phyloP scores from a whole-genome alignment of 2,113 vertebrate species.

The Microtus montanus region DNA sequence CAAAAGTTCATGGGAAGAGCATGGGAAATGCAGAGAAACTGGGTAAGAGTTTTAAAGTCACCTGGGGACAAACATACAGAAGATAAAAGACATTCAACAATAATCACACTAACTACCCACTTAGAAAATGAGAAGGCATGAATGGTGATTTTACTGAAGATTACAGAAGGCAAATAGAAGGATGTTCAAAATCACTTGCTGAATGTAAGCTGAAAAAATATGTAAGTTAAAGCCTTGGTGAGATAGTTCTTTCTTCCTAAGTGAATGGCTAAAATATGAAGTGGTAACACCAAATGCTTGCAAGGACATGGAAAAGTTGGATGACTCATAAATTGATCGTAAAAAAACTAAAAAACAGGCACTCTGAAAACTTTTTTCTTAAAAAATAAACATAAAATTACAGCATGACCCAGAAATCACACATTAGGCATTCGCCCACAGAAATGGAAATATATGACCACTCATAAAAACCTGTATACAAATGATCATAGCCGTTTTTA shows the following conservation, averaged over 20 bases:
- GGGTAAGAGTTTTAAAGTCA: not conserved
- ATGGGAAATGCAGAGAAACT: not conserved
- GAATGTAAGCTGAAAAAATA: constrained; percentile 11
- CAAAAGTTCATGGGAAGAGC: not conserved
- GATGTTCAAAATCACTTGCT: not conserved
- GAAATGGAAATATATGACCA: constrained; percentile 48
- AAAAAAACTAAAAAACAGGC: not conserved
- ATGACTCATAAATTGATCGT: not conserved
- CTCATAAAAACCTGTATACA: constrained; percentile 3
- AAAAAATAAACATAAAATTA: constrained; percentile 53
- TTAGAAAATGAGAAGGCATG: constrained; percentile 2
- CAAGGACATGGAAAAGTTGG: not conserved
- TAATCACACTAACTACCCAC: not conserved
- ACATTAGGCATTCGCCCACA: not conserved
- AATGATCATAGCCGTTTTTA: constrained; percentile 14
- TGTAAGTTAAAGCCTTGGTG: not conserved
- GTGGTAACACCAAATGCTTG: not conserved
- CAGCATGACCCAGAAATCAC: constrained; percentile 9
- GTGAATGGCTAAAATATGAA: not conserved
- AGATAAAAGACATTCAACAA: not conserved
- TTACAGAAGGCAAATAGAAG: not conserved
- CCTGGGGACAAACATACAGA: not conserved
- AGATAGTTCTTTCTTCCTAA: not conserved
- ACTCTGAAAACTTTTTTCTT: constrained; percentile 33
- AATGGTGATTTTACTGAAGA: not conserved